A percentile compares a stretch with the other conserved stretches of the same genome.
phyloP scores from a whole-genome alignment of 2,113 vertebrate species.

The Smithornis capensis region DNA sequence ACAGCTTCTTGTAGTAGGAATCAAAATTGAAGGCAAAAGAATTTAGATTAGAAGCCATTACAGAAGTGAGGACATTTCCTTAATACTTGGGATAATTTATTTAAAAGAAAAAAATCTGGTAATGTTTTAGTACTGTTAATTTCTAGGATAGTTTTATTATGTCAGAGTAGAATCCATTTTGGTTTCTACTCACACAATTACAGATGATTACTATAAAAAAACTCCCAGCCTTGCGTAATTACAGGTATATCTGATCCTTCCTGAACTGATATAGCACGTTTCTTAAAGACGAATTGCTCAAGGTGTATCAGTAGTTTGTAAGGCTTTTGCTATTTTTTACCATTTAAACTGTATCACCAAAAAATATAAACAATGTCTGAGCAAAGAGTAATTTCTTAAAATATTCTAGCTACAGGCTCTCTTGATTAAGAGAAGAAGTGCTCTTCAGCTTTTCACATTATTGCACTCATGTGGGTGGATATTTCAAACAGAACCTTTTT shows the following conservation, averaged over 20 bases:
- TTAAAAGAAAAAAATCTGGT: neutral
- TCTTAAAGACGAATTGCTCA: neutral
- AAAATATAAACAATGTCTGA: neutral
- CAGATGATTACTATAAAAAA: neutral
- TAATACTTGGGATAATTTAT: neutral
- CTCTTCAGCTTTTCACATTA: neutral
- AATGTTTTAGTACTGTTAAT: neutral
- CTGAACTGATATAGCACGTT: neutral
- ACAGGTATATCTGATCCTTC: neutral
- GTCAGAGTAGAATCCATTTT: neutral
- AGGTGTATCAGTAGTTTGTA: neutral
- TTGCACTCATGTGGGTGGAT: neutral
- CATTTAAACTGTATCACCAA: neutral
- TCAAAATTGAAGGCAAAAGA: neutral
- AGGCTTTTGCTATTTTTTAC: neutral
- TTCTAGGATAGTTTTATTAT: neutral
- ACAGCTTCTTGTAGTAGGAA: neutral
- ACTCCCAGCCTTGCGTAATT: neutral
- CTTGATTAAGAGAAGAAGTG: neutral
- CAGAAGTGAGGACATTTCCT: neutral
- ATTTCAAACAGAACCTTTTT: constrained; percentile 26
- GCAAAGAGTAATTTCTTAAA: neutral
- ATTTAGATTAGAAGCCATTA: neutral
- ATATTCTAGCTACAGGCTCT: neutral
- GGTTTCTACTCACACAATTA: neutral